Conservation (phyloP, 2,113 vertebrate genomes). For the Gnathonemus echidnorhynchus region DNA sequence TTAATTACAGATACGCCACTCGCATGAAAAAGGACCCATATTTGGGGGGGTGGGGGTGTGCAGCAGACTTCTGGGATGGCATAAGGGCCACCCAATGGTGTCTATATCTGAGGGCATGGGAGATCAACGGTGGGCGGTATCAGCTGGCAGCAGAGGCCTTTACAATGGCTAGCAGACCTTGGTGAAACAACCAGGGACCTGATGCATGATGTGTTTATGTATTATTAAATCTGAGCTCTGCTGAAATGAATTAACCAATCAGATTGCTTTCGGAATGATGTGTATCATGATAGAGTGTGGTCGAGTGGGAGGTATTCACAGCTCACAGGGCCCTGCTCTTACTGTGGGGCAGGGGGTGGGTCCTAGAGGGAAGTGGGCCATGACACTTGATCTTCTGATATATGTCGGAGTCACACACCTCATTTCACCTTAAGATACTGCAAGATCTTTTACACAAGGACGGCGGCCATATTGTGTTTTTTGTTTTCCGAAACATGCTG, state of each 20-base stretch:
- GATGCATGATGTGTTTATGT: neutral
- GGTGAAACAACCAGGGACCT: neutral
- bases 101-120: neutral
- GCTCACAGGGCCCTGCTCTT: neutral
- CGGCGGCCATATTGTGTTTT: neutral
- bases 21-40: neutral
- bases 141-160: neutral
- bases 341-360: neutral
- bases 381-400: neutral
- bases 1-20: slow-evolving; percentile 46
- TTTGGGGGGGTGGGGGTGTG: neutral
- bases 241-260: neutral
- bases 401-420: neutral
- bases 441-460: neutral
- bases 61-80: neutral
- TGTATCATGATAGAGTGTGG: neutral
- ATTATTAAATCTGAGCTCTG: neutral
- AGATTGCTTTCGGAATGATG: neutral
- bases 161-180: neutral
- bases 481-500: neutral
- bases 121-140: neutral
- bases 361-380: neutral
- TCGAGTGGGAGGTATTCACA: neutral
- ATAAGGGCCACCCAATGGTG: neutral
- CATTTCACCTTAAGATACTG: neutral